These are phyloP conservation scores for Anastrepha ludens DNA, from an alignment of 1,140 invertebrate genomes.

Conservation along the genomic window DNA sequence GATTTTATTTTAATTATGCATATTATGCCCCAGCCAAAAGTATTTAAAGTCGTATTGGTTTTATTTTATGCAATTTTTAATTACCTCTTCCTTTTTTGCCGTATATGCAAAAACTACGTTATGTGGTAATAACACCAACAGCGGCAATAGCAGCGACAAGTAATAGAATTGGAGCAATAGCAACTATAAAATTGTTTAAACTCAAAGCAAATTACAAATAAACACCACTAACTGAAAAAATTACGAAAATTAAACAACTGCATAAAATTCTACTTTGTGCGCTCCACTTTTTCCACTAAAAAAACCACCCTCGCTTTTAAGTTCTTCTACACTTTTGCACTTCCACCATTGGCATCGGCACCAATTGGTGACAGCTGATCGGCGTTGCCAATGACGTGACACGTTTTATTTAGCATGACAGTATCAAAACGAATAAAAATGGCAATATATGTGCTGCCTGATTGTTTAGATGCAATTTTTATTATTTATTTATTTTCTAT, in stretches of 20 bases:
- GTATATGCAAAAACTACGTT: slow-evolving; percentile 23
- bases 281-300: slow-evolving; percentile 25
- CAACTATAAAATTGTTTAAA: slow-evolving; percentile 39
- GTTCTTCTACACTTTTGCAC: slow-evolving; percentile 8
- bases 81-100: slow-evolving; percentile 31
- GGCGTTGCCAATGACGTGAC: not conserved
- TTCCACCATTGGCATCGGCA: not conserved
- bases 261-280: slow-evolving; percentile 20
- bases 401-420: not conserved
- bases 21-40: not conserved
- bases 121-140: slow-evolving; percentile 2
- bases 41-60: not conserved
- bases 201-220: slow-evolving; percentile 39
- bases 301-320: slow-evolving; percentile 9
- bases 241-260: slow-evolving; percentile 43
- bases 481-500: too few relatives aligned
- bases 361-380: not conserved
- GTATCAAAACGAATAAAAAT: not conserved
- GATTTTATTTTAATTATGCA: not conserved
- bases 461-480: too few relatives aligned
- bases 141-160: not conserved
- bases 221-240: slow-evolving; percentile 40
- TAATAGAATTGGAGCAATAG: not conserved
- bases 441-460: not conserved
- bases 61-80: not conserved